phyloP scores from a whole-genome alignment of 2,888 invertebrate genomes.

The Agrypnus murinus region DNA sequence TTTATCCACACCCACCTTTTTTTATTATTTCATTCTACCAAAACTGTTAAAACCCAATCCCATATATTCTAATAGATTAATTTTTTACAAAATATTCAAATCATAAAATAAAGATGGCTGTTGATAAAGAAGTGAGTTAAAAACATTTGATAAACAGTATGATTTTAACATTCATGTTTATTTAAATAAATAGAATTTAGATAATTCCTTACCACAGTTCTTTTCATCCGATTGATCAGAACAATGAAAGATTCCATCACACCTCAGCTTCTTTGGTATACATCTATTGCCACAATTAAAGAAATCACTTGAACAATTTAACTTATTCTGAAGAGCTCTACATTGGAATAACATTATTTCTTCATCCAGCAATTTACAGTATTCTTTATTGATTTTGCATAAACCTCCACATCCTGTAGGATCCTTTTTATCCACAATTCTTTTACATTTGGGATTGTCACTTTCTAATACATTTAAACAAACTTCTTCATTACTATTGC shows the following conservation, averaged over 20 bases:
- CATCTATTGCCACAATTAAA: constrained; percentile 86
- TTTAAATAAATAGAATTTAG: too few species aligned
- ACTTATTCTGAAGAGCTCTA: constrained; percentile 74
- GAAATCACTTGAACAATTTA: constrained; percentile 77
- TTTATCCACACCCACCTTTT: too few species aligned
- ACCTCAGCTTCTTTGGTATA: constrained; percentile 77
- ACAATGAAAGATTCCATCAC: constrained; percentile 84
- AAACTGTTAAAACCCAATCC: too few species aligned
- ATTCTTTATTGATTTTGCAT: constrained; percentile 78
- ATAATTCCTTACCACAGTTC: constrained; percentile 76
- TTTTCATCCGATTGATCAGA: constrained; percentile 84
- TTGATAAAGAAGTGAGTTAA: too few species aligned
- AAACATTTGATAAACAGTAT: too few species aligned
- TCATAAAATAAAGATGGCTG: not conserved
- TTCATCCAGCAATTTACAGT: constrained; percentile 77
- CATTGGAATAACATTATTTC: constrained; percentile 73
- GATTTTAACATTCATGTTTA: too few species aligned
- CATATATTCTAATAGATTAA: too few species aligned
- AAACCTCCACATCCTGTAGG: constrained; percentile 79
- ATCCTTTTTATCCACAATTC: constrained; percentile 63
- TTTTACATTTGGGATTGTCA: constrained; percentile 63
- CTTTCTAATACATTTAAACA: constrained; percentile 64
- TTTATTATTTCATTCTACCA: too few species aligned
- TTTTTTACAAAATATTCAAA: not conserved
- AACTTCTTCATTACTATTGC: constrained; percentile 59